These are phyloP conservation scores for Esperia sulphurella DNA, from an alignment of 2,888 invertebrate species.

Conservation along the genomic window DNA sequence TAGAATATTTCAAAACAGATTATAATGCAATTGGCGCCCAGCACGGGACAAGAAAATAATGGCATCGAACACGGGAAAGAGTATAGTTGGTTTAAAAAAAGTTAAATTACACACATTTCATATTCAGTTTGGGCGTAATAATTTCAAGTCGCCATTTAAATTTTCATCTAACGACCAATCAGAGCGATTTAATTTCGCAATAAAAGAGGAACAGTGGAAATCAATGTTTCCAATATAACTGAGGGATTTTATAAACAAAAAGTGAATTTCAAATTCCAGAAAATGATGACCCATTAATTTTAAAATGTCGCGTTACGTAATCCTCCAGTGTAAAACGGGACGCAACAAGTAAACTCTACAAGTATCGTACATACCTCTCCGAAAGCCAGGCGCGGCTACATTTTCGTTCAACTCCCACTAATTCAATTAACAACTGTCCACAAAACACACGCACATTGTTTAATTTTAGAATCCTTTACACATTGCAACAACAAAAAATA, in stretches of 20 bases:
- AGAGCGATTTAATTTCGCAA: too few relatives aligned
- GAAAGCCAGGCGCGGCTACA: conserved; percentile 45
- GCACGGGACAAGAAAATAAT: neutral
- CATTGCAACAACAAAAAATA: conserved; percentile 3
- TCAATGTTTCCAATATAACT: too few relatives aligned
- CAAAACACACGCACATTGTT: conserved; percentile 36
- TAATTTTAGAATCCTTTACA: conserved; percentile 17
- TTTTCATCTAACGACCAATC: too few relatives aligned
- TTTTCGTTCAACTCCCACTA: conserved; percentile 40
- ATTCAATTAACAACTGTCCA: conserved; percentile 36
- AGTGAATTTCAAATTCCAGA: neutral
- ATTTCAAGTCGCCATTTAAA: too few relatives aligned
- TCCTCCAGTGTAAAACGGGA: conserved; percentile 32
- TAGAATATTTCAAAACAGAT: too few relatives aligned
- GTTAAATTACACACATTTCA: too few relatives aligned
- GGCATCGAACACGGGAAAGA: neutral
- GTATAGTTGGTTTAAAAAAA: too few relatives aligned
- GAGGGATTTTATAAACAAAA: neutral
- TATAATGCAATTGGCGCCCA: neutral
- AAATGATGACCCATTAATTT: conserved; percentile 21
- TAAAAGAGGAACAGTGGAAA: too few relatives aligned
- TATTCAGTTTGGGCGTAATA: too few relatives aligned
- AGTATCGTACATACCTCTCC: conserved; percentile 44
- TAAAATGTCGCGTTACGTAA: conserved; percentile 62
- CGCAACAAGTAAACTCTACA: conserved; percentile 69